Percentiles rank a stretch among this genome's conserved stretches.
These are phyloP conservation scores for Notothenia coriiceps DNA, from an alignment of 2,113 vertebrate species.

Conservation along the genomic window DNA sequence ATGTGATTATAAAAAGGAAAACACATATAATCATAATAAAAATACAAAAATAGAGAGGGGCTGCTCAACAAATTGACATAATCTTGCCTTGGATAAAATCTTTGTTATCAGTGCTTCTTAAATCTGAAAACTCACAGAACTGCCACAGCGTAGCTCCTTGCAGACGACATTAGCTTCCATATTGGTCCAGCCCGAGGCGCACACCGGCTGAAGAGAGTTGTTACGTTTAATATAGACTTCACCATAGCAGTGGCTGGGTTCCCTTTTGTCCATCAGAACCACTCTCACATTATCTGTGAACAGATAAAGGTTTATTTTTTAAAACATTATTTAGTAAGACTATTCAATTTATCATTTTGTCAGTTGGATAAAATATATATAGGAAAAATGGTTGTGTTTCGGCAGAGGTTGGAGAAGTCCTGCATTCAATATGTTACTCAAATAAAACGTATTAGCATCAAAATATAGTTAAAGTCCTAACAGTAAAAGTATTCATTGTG, in stretches of 20 bases:
- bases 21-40: too few species aligned
- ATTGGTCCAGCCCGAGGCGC: rapidly evolving
- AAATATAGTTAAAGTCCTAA: too few species aligned
- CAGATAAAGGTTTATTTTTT: neutral
- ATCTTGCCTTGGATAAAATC: too few species aligned
- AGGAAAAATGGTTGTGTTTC: neutral
- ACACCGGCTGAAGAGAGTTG: rapidly evolving
- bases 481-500: too few species aligned
- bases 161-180: conserved; percentile 46
- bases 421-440: too few species aligned
- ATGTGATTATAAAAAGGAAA: neutral
- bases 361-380: neutral
- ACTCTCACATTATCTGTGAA: conserved; percentile 60
- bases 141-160: conserved; percentile 63
- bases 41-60: too few species aligned
- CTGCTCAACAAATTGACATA: too few species aligned
- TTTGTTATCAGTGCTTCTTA: too few species aligned
- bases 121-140: conserved; percentile 1
- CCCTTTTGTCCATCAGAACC: rapidly evolving
- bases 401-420: too few species aligned
- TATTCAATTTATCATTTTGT: neutral
- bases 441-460: too few species aligned
- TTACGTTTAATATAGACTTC: neutral
- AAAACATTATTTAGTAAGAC: neutral
- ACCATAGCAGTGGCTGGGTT: conserved; percentile 41